These are phyloP conservation scores for Eulemur macaco DNA, from an alignment of 2,113 vertebrate genomes.

Conservation along the genomic window DNA sequence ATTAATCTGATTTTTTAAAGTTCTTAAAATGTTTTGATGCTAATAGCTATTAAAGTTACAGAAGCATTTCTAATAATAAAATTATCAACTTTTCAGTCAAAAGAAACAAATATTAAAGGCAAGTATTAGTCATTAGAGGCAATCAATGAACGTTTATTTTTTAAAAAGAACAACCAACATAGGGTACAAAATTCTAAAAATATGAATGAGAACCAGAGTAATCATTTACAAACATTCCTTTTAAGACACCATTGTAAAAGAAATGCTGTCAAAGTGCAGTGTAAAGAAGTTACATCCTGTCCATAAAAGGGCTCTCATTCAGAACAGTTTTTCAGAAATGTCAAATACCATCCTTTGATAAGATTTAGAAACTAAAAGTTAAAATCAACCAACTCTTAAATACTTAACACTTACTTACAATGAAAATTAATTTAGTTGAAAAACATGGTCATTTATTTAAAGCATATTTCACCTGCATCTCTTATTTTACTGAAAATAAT, in stretches of 20 bases:
- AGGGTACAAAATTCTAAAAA: background rate
- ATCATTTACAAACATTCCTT: background rate
- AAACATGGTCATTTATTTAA: background rate
- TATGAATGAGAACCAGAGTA: too few species aligned
- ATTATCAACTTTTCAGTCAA: background rate
- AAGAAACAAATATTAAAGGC: background rate
- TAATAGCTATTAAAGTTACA: background rate
- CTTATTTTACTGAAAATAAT: background rate
- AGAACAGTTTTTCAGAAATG: background rate
- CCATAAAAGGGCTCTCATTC: rapidly evolving
- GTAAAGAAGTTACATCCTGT: background rate
- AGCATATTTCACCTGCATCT: background rate
- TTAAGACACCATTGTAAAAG: rapidly evolving
- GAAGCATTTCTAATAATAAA: background rate
- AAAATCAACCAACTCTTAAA: background rate
- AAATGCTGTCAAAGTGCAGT: rapidly evolving
- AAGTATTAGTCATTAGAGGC: background rate
- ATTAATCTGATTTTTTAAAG: background rate
- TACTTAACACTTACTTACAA: background rate
- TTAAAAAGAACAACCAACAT: background rate
- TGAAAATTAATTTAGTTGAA: background rate
- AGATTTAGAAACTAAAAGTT: background rate
- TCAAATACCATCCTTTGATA: background rate
- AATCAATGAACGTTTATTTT: background rate
- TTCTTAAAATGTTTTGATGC: background rate